Conservation (phyloP, 2,888 invertebrate species). For the Stenichneumon culpator region DNA sequence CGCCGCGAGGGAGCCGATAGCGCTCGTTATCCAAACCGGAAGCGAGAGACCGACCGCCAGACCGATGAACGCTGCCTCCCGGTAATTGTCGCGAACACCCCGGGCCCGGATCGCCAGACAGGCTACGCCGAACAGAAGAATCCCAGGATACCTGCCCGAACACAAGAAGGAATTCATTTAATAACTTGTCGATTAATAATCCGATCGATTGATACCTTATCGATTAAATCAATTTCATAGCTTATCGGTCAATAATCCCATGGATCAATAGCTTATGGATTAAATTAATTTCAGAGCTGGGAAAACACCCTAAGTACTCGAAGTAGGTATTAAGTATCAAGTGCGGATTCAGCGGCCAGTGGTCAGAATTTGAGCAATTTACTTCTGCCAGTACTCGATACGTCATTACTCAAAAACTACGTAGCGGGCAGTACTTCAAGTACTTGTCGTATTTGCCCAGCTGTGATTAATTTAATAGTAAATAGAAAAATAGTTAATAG, state of each 20-base stretch:
- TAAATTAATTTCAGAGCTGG: too few relatives aligned
- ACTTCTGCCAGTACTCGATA: too few relatives aligned
- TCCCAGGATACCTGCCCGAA: constrained; percentile 89
- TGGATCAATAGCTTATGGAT: not conserved
- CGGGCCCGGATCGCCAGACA: constrained; percentile 94
- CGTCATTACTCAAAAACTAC: too few relatives aligned
- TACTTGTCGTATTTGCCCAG: too few relatives aligned
- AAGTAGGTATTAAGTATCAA: too few relatives aligned
- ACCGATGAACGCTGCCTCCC: constrained; percentile 97
- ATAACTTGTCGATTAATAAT: not conserved
- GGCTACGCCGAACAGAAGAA: constrained; percentile 94
- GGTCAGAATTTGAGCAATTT: too few relatives aligned
- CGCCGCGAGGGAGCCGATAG: constrained; percentile 86
- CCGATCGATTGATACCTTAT: not conserved
- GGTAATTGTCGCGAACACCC: constrained; percentile 96
- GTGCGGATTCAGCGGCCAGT: too few relatives aligned
- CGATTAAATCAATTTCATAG: not conserved
- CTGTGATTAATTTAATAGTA: not conserved
- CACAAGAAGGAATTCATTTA: not conserved
- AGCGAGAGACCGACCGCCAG: constrained; percentile 94
- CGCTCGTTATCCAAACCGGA: constrained; percentile 95
- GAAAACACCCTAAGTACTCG: too few relatives aligned
- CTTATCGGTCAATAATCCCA: not conserved
- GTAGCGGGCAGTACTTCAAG: too few relatives aligned
- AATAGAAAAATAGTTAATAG: too few relatives aligned